Evolutionary conservation across 2,113 vertebrate species (phyloP), one percentile per base, ranked within the genome.

Genomic region (Cyanoderma ruficeps): DNA sequence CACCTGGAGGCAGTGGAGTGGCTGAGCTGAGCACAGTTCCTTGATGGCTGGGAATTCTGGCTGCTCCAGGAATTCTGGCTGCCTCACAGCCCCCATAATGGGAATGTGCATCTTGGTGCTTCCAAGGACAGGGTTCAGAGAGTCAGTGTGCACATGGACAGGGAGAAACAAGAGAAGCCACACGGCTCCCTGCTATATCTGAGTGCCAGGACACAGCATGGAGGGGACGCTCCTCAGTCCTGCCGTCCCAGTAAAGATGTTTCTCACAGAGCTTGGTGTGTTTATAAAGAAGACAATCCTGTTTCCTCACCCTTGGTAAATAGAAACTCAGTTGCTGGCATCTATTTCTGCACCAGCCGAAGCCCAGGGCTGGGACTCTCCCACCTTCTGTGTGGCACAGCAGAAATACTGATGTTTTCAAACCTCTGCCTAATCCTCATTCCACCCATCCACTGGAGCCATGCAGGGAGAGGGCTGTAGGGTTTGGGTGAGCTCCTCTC

Each of bases 201-300:
- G 67, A 28, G 37, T 71, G 69, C 56, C 77, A 78, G 35, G 61
- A 52, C 20, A 33, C 16, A 55, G 70, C 1, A 0, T 7, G 56
- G 49, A 75, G 47, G n/a, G 70, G 57, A 76, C 0, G 0, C 22
- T 93, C 11, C 55, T 74, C 11, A 20, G 56, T 53, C 37, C 63
- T 68, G 31, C 74, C 89, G 57, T 87, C 41, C 41, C 47, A 64
- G 20, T 47, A 33, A 50, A 90, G 61, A 42, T 1, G 4, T 86
- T 90, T 86, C 65, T 52, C 56, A 35, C 31, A 63, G 53, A 59
- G 41, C 56, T 55, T 0, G 0, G 5, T 60, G 68, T 87, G 86
- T 84, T 94, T 94, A 49, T 59, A 90, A 68, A 77, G 33, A 70
- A 53, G 21, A 69, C 72, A 63, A 59, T 89, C 50, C 60, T 91